Conservation (phyloP, 2,113 vertebrate genomes). For the Bettongia penicillata region DNA sequence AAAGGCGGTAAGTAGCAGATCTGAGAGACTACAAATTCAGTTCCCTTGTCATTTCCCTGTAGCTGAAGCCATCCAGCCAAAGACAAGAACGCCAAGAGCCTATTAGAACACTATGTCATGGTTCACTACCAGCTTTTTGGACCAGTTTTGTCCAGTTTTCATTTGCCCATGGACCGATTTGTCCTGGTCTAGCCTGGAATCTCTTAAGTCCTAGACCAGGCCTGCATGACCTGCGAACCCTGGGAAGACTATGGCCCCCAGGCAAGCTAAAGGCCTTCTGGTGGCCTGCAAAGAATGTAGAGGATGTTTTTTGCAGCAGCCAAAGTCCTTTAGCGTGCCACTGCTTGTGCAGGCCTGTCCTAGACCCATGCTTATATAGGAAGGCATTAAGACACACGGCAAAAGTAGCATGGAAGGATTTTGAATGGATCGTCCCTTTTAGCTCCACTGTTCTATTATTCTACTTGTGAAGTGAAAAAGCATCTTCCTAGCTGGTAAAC, state of each 20-base stretch:
- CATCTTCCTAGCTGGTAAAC: not conserved
- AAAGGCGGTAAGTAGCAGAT: not conserved
- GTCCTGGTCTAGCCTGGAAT: not conserved
- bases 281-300: no score
- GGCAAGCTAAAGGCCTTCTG: no score
- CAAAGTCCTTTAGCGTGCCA: no score
- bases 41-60: not conserved
- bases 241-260: no score
- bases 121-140: not conserved
- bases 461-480: rapidly evolving
- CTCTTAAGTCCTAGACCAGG: not conserved
- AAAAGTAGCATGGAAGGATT: not conserved
- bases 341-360: no score
- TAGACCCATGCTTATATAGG: not conserved
- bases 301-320: no score
- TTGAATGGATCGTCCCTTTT: not conserved
- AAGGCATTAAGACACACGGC: not conserved
- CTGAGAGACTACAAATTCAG: not conserved
- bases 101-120: not conserved
- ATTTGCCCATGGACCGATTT: not conserved
- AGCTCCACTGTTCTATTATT: not conserved
- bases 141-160: not conserved
- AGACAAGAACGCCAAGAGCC: not conserved
- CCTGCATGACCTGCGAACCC: no score
- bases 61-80: not conserved